Evolutionary conservation across 2,113 vertebrate species (phyloP).

Genomic region (Seriola quinqueradiata): DNA sequence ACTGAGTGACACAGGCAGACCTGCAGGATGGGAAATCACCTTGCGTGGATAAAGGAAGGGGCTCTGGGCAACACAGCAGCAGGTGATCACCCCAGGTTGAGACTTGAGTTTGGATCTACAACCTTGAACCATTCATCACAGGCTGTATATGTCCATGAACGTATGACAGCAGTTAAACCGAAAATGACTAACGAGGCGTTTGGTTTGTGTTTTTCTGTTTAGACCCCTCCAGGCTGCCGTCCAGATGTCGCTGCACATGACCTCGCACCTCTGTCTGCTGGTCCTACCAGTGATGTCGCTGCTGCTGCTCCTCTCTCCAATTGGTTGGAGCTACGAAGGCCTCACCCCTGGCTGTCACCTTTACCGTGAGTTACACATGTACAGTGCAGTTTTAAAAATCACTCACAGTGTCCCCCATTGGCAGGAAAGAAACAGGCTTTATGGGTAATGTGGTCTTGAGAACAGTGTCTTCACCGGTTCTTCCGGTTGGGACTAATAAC

Average conservation of each 20-base stretch:
- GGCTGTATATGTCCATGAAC: not conserved
- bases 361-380: constrained; percentile 82
- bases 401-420: no score
- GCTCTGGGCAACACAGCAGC: constrained; percentile 29
- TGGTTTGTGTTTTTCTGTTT: constrained; percentile 26
- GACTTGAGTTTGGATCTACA: no score
- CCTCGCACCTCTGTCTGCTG: constrained; percentile 75
- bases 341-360: constrained; percentile 87
- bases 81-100: not conserved
- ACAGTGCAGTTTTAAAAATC: not conserved
- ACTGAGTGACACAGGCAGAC: constrained; percentile 53
- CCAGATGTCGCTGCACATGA: constrained; percentile 79
- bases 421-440: not conserved
- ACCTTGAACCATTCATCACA: not conserved
- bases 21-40: constrained; percentile 70
- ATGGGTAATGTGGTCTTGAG: constrained; percentile 13
- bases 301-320: constrained; percentile 75
- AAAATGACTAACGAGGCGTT: no score
- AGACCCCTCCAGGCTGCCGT: constrained; percentile 55
- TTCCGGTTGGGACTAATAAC: not conserved
- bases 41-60: not conserved
- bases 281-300: constrained; percentile 74
- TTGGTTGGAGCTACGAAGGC: constrained; percentile 71
- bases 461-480: not conserved
- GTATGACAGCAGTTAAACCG: no score